Percentiles rank a stretch among this genome's conserved stretches.
phyloP scores from a whole-genome alignment of 2,797 vertebrate species.

The Anguilla anguilla region DNA sequence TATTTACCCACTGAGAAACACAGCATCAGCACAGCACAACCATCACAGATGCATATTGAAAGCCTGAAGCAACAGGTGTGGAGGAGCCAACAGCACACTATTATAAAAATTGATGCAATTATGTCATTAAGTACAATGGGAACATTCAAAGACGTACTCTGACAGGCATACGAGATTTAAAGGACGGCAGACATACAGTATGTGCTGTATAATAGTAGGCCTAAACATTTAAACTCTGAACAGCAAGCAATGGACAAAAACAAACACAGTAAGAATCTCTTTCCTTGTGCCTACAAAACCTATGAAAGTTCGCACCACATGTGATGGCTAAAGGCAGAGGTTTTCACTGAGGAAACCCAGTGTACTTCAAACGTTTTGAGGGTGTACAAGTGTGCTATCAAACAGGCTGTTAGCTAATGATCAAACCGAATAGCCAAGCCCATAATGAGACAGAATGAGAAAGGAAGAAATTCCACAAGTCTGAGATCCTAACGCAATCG shows the following conservation, averaged over 20 bases:
- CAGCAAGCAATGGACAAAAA: background rate
- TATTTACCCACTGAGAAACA: background rate
- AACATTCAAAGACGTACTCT: background rate
- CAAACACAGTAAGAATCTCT: background rate
- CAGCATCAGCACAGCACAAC: background rate
- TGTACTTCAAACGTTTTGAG: background rate
- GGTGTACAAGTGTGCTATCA: background rate
- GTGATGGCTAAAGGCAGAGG: no score
- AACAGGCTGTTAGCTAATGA: background rate
- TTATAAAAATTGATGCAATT: constrained; percentile 3
- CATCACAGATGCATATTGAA: background rate
- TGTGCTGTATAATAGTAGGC: background rate
- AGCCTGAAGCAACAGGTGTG: background rate
- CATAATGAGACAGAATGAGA: background rate
- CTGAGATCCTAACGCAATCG: background rate
- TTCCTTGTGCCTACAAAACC: background rate
- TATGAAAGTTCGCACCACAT: background rate
- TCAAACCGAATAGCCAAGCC: background rate
- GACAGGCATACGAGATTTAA: background rate
- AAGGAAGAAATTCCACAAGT: background rate
- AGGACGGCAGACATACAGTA: background rate
- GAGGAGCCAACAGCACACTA: background rate
- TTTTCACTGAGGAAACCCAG: background rate
- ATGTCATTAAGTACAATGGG: background rate
- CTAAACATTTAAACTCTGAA: background rate